Conservation (phyloP, 2,113 vertebrate genomes). For the Syrmaticus mikado region DNA sequence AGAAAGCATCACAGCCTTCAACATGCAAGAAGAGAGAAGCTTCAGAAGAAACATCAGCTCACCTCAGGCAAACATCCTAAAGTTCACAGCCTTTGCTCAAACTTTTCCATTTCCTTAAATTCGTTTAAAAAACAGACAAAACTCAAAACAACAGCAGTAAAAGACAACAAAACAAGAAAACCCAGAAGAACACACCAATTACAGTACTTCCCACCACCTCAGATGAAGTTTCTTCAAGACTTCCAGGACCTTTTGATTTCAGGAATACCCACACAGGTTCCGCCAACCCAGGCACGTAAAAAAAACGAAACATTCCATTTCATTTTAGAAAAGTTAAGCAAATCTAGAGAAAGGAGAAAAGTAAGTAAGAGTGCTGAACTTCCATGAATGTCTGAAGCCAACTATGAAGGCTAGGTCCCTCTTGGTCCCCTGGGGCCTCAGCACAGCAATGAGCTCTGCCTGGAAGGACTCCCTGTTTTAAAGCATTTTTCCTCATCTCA, state of each 20-base stretch:
- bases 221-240: not conserved
- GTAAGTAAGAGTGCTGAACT: not conserved
- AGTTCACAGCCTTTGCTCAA: not conserved
- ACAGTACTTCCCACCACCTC: not conserved
- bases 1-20: not conserved
- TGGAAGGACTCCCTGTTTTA: not conserved
- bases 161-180: not conserved
- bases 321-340: not conserved
- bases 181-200: not conserved
- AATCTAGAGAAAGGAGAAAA: not conserved
- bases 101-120: not conserved
- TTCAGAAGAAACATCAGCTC: not conserved
- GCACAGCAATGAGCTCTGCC: not conserved
- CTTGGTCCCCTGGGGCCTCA: not conserved
- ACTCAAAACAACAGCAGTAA: not conserved
- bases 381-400: not conserved
- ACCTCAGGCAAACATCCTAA: not conserved
- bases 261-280: not conserved
- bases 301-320: not conserved
- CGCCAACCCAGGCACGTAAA: rapidly evolving
- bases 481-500: not conserved
- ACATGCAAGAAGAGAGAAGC: not conserved
- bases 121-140: not conserved
- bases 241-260: not conserved
- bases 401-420: not conserved